Evolutionary conservation across 2,113 vertebrate genomes (phyloP).

Genomic region (Ranitomeya variabilis): DNA sequence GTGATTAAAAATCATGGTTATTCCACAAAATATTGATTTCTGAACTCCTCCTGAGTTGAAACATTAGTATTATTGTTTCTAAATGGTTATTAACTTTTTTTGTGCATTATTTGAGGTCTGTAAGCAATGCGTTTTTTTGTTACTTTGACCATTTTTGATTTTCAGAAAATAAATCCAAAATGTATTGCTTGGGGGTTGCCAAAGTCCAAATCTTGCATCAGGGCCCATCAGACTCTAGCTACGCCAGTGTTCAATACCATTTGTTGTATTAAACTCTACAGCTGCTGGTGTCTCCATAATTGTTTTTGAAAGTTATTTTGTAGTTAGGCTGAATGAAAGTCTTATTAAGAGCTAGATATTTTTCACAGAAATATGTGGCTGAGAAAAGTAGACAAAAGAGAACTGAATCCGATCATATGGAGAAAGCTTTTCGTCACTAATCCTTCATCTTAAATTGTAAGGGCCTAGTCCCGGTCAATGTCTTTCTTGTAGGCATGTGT

Average conservation of each 20-base stretch:
- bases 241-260: background rate
- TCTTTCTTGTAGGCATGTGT: constrained; percentile 26
- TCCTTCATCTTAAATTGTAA: background rate
- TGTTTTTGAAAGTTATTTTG: background rate
- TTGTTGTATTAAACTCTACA: background rate
- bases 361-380: background rate
- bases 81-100: too few species aligned
- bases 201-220: too few species aligned
- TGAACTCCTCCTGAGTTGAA: too few species aligned
- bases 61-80: too few species aligned
- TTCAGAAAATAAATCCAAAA: too few species aligned
- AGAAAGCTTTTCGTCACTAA: background rate
- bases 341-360: background rate
- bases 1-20: too few species aligned
- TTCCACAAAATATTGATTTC: too few species aligned
- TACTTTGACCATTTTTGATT: too few species aligned
- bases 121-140: too few species aligned
- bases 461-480: background rate
- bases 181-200: too few species aligned
- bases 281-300: background rate
- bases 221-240: too few species aligned
- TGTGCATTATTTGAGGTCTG: too few species aligned
- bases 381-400: background rate
- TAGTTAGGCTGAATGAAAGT: background rate
- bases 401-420: background rate